Evolutionary conservation across 2,113 vertebrate genomes (phyloP), one percentile per base, ranked within the genome.

Genomic region (Theropithecus gelada): DNA sequence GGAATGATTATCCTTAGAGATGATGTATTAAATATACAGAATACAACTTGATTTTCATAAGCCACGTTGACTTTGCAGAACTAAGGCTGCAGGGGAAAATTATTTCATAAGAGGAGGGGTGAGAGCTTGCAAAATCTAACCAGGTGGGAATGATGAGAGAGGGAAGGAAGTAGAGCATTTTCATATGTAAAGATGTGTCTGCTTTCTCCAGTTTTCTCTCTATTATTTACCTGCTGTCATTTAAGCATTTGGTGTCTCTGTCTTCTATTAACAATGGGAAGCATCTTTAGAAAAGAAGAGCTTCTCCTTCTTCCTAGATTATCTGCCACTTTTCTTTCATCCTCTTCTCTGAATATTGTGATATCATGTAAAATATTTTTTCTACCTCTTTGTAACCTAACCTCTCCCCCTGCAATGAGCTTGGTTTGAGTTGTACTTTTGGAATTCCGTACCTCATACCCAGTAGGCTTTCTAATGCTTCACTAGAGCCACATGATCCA

Each of bases 21-120:
- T 98, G 98, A 99, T 99, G 97, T 98, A 98, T 99, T 99, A 99
- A 99, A 98, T 98, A 99, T 98, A 98, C 97, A 97, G 98, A 98
- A 98, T 96, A 96, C 97, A 98, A 97, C 98, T 98, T 98, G 98
- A 98, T 99, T 98, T 98, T 98, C 98, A 98, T 98, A 98, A 98
- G 89, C 97, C 50, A 0, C 97, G 97, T 99, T 99, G 98, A 98
- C 98, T 99, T 98, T 95, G 98, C 98, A 98, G 97, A 98, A 98
- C 96, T 96, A 94, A 97, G 95, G 97, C 97, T 97, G 82, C 68
- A 94, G 86, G 95, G 97, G 76, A 8, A 92, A 98, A 97, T 96
- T 96, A 97, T 97, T 94, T 91, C 96, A 75, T 96, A 93, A 98
- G 81, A 40, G 88, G 84, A 64, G 88, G 45, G 5, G 84, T 25